Evolutionary conservation across 2,113 vertebrate genomes (phyloP).

Genomic region (Larimichthys polyactis): DNA sequence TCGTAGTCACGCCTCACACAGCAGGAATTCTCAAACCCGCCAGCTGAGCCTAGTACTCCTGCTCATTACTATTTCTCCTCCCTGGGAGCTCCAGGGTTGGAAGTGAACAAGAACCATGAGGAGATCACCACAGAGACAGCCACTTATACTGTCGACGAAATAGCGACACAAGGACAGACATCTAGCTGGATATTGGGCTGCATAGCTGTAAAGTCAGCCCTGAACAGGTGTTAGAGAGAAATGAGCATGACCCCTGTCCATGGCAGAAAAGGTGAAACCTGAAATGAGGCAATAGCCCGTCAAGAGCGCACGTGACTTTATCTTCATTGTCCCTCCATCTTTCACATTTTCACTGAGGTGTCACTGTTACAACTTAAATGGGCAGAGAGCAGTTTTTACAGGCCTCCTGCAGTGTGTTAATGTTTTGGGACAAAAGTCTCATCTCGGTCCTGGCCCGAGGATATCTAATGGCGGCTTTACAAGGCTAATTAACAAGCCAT

Average conservation of each 20-base stretch:
- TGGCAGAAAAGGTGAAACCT: slow-evolving; percentile 52
- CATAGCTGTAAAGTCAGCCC: slow-evolving; percentile 39
- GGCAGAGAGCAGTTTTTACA: slow-evolving; percentile 64
- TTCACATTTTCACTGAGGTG: slow-evolving; percentile 64
- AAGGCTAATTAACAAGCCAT: slow-evolving; percentile 86
- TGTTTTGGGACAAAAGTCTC: slow-evolving; percentile 83
- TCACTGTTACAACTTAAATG: slow-evolving; percentile 64
- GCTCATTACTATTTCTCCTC: slow-evolving; percentile 68
- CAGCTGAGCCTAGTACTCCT: slow-evolving; percentile 52
- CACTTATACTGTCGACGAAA: slow-evolving; percentile 30
- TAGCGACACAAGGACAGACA: slow-evolving; percentile 34
- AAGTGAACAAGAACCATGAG: slow-evolving; percentile 39
- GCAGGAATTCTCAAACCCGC: slow-evolving; percentile 51
- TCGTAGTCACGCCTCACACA: slow-evolving; percentile 62
- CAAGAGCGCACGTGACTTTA: slow-evolving; percentile 36
- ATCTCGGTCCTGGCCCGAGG: slow-evolving; percentile 76
- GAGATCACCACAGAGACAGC: slow-evolving; percentile 38
- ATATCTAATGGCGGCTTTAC: slow-evolving; percentile 83
- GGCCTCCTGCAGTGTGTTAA: slow-evolving; percentile 74
- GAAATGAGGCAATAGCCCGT: slow-evolving; percentile 36
- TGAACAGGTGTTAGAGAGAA: slow-evolving; percentile 68
- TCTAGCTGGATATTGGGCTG: slow-evolving; percentile 22
- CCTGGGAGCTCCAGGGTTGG: slow-evolving; percentile 41
- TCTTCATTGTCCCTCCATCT: slow-evolving; percentile 41
- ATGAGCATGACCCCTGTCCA: slow-evolving; percentile 47